Base-by-base conservation (phyloP, 2,797 vertebrate species). In the Anguilla megastoma region DNA sequence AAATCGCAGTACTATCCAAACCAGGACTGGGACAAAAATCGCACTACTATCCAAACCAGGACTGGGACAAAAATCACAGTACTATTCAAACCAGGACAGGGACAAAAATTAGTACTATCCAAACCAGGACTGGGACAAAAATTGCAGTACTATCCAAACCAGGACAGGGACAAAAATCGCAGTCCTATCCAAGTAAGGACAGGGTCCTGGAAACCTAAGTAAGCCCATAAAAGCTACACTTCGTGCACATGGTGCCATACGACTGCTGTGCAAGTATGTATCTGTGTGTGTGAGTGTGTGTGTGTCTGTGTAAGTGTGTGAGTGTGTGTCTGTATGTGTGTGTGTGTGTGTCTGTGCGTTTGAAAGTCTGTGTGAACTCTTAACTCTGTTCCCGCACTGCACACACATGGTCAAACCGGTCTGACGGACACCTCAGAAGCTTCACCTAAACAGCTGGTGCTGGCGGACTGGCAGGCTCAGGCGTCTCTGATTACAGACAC, bases 391-490 rank as follows among this genome's bases (percentile, higher is more conserved):
- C 48, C 24, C 88, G n/a, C 36, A 7, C 18, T 48, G 36, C 87
- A 88, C 87, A 88, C 84, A 36, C 85, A 89, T 85, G 87, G 88
- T 82, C 82, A 76, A 88, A 89, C 79, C 88, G 56, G 85, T 86
- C 63, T 27, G 88, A 87, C 89, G 33, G 88, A 88, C 89, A 89
- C 80, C 60, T 90, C 86, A 76, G 89, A 86, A 86, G 87, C 83
- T 87, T 89, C 87, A 91, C 66, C 87, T 66, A 88, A 87, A 85
- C 66, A 88, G 88, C 90, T 89, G 90, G 87, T 90, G 89, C 87
- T 91, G 88, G 88, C 30, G n/a, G 4, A 69, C 71, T 48, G 33
- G 76, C 50, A 36, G 14, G 30, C 84, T 54, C 52, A 24, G 60
- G 45, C 63, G 60, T 80, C 86, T 88, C 84, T 41, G 79, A 45